A percentile compares a stretch with the other conserved stretches of the same genome.
phyloP scores from a whole-genome alignment of 2,797 vertebrate genomes.

The Pogoniulus pusillus region DNA sequence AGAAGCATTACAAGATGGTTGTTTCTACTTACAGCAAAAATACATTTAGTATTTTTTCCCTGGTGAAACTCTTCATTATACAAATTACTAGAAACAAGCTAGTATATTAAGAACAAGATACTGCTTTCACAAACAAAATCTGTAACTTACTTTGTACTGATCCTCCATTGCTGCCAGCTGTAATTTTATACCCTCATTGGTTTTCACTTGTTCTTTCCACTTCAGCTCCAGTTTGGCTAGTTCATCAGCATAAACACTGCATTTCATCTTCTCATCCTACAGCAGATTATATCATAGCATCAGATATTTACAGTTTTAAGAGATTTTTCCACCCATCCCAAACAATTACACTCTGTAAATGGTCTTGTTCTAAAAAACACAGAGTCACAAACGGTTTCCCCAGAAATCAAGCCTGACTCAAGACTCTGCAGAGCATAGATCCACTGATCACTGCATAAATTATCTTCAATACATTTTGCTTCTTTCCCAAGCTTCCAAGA shows the following conservation, averaged over 20 bases:
- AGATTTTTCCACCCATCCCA: neutral
- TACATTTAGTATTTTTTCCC: neutral
- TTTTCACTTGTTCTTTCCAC: conserved; percentile 93
- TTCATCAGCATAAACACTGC: conserved; percentile 90
- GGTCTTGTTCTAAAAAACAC: too few relatives aligned
- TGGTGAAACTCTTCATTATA: neutral
- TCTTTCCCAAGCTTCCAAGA: neutral
- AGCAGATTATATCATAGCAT: neutral
- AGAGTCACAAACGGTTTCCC: neutral
- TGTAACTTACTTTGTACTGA: conserved; percentile 86
- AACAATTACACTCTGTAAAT: neutral
- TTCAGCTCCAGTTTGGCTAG: conserved; percentile 93
- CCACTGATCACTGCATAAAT: neutral
- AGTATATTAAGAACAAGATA: neutral
- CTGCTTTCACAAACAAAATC: neutral
- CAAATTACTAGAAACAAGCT: neutral
- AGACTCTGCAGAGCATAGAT: neutral
- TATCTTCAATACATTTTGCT: neutral
- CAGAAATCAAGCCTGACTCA: neutral
- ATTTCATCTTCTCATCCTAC: conserved; percentile 93
- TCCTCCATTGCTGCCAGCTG: conserved; percentile 89
- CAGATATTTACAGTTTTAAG: neutral
- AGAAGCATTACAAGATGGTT: neutral
- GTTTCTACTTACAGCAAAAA: neutral
- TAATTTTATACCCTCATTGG: conserved; percentile 86